Evolutionary conservation across 64 coral and sea anemone genomes (phyloP).

Genomic region (Pocillopora damicornis): DNA sequence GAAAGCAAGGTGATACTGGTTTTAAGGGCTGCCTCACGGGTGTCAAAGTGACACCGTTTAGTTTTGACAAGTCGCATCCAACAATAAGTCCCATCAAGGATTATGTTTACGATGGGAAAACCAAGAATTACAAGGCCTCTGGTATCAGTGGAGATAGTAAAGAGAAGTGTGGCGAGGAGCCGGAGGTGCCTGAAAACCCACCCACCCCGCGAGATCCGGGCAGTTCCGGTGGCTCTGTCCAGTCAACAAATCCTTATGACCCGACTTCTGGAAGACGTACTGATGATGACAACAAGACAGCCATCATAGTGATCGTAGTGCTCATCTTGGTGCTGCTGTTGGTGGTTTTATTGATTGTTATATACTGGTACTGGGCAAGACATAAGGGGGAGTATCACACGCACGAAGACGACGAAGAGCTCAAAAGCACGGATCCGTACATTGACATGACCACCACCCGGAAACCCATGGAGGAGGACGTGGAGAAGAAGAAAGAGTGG

Average conservation of each 20-base stretch:
- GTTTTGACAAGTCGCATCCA: not conserved
- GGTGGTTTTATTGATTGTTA: conserved; percentile 45
- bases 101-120: conserved; percentile 40
- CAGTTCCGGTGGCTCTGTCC: not conserved
- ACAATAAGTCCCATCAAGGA: conserved; percentile 69
- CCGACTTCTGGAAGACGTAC: not conserved
- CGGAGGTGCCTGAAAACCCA: conserved; percentile 30
- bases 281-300: conserved; percentile 48
- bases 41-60: conserved; percentile 64
- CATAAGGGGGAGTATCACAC: conserved; percentile 91
- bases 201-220: conserved; percentile 62
- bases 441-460: conserved; percentile 40
- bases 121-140: not conserved
- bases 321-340: conserved; percentile 67
- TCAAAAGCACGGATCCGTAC: conserved; percentile 55
- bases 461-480: conserved; percentile 24
- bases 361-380: conserved; percentile 87
- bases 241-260: not conserved
- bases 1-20: conserved; percentile 4
- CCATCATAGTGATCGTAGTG: conserved; percentile 82
- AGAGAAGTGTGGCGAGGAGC: conserved; percentile 41
- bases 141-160: not conserved
- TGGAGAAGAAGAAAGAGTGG: conserved; percentile 87
- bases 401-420: conserved; percentile 72
- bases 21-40: conserved; percentile 81